Evolutionary conservation across 2,888 invertebrate species (phyloP).

Genomic region (Hypomecis punctinalis): DNA sequence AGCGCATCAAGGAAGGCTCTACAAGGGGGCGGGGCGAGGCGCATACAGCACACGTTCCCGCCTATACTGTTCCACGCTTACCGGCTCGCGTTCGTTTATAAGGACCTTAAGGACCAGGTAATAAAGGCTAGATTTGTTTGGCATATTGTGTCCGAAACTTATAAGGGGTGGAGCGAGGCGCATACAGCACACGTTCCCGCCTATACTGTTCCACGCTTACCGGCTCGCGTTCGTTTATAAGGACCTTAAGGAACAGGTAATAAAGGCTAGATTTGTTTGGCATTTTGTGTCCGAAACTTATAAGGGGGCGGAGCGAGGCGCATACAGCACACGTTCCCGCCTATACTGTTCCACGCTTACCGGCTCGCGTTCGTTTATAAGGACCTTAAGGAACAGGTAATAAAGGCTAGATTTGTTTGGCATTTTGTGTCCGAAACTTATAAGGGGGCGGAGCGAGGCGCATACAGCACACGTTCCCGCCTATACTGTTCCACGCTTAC

Average conservation of each 20-base stretch:
- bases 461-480: slow-evolving; percentile 96
- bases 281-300: too few species aligned
- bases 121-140: slow-evolving; percentile 1
- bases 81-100: slow-evolving; percentile 93
- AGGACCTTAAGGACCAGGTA: slow-evolving; percentile 89
- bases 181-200: slow-evolving; percentile 96
- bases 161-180: slow-evolving; percentile 94
- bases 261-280: background rate
- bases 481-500: slow-evolving; percentile 97
- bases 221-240: slow-evolving; percentile 94
- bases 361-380: slow-evolving; percentile 94
- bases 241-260: slow-evolving; percentile 89
- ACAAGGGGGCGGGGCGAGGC: slow-evolving; percentile 94
- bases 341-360: slow-evolving; percentile 97
- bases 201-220: slow-evolving; percentile 97
- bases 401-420: background rate
- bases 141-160: too few species aligned
- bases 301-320: slow-evolving; percentile 95
- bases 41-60: slow-evolving; percentile 96
- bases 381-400: slow-evolving; percentile 89
- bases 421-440: too few species aligned
- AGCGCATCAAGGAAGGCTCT: slow-evolving; percentile 95
- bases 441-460: slow-evolving; percentile 94
- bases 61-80: slow-evolving; percentile 98
- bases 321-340: slow-evolving; percentile 96